Conservation (phyloP, 1,140 invertebrate species). For the Bombus affinis region DNA sequence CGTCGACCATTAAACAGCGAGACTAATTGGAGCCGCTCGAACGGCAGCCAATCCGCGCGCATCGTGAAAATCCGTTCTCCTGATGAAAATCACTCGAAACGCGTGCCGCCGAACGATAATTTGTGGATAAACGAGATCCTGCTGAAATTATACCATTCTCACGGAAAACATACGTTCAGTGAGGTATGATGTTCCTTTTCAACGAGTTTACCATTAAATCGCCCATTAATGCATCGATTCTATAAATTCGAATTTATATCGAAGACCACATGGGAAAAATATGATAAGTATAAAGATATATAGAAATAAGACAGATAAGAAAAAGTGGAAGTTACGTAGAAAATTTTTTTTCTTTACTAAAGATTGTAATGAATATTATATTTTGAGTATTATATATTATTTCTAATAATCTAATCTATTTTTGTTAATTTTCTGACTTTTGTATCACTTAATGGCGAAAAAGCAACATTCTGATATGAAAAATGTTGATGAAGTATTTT, state of each 20-base stretch:
- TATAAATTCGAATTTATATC: neutral
- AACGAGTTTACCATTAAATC: neutral
- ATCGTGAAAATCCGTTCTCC: conserved; percentile 32
- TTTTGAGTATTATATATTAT: no score
- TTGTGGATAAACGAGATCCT: neutral
- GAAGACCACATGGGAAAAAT: neutral
- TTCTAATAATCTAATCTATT: no score
- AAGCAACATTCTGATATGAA: no score
- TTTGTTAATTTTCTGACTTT: no score
- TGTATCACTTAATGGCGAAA: no score
- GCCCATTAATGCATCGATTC: neutral
- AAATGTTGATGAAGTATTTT: no score
- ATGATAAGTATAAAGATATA: neutral
- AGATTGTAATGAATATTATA: neutral
- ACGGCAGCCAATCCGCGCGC: conserved; percentile 42
- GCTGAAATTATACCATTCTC: neutral
- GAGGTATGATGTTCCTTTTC: neutral
- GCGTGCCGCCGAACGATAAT: neutral
- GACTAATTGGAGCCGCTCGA: conserved; percentile 59
- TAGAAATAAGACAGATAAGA: neutral
- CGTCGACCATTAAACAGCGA: conserved; percentile 53
- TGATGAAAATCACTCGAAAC: conserved; percentile 15
- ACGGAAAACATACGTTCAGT: no score
- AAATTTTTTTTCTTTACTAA: neutral
- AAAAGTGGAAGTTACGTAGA: neutral